A percentile compares a stretch with the other conserved stretches of the same genome.
Conservation (phyloP, 2,888 invertebrate genomes). For the Mylabris sibirica region DNA sequence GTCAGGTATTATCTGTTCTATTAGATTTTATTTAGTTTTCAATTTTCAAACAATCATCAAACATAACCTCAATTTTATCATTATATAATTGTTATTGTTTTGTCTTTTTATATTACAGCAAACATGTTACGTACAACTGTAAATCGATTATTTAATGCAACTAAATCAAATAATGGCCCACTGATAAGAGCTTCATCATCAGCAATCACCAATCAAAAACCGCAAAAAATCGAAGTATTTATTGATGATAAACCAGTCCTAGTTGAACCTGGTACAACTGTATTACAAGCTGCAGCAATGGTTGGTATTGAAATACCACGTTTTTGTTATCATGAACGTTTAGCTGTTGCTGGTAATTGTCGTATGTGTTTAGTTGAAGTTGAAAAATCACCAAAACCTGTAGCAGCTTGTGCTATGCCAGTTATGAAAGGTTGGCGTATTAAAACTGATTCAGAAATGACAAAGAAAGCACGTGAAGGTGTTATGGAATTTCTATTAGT, state of each 20-base stretch:
- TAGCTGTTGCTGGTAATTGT: slow-evolving; percentile 99
- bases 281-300: slow-evolving; percentile 93
- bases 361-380: slow-evolving; percentile 99
- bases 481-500: slow-evolving; percentile 99
- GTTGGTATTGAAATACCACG: slow-evolving; percentile 97
- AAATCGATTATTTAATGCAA: neutral
- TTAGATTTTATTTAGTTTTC: neutral
- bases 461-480: slow-evolving; percentile 73
- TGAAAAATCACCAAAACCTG: slow-evolving; percentile 97
- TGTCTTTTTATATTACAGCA: neutral
- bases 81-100: neutral
- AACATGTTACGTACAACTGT: neutral
- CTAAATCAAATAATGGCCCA: neutral
- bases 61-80: neutral
- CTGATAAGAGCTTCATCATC: neutral
- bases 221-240: slow-evolving; percentile 90
- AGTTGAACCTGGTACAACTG: slow-evolving; percentile 96
- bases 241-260: slow-evolving; percentile 95
- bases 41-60: neutral
- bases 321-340: slow-evolving; percentile 98
- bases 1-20: neutral
- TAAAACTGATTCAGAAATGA: slow-evolving; percentile 96
- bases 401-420: slow-evolving; percentile 99
- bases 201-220: slow-evolving; percentile 32
- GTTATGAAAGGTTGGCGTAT: slow-evolving; percentile 99